phyloP scores from a whole-genome alignment of 37 sponge, comb jelly and placozoan genomes.

The Chondrosia reniformis region DNA sequence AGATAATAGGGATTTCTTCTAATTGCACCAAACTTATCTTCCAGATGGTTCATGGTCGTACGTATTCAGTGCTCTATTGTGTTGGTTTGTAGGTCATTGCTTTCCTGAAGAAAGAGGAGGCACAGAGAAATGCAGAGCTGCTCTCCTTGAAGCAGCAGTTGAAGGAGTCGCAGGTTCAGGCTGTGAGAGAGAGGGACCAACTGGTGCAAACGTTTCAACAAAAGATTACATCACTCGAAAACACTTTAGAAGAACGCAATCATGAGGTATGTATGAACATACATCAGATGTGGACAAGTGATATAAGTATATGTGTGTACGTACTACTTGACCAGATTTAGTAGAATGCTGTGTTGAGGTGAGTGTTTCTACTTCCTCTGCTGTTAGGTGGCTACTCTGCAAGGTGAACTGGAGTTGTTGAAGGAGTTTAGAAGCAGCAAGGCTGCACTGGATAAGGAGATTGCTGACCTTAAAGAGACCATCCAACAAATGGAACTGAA shows the following conservation, averaged over 20 bases:
- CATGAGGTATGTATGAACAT: slow-evolving; percentile 38
- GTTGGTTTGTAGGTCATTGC: too few relatives aligned
- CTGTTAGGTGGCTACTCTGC: slow-evolving; percentile 54
- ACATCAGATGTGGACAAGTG: background rate
- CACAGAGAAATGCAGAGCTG: slow-evolving; percentile 57
- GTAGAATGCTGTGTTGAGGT: too few relatives aligned
- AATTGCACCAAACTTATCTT: too few relatives aligned
- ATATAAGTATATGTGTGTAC: too few relatives aligned
- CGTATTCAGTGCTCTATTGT: too few relatives aligned
- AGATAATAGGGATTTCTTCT: too few relatives aligned
- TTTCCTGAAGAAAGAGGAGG: slow-evolving; percentile 78
- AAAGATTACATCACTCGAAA: slow-evolving; percentile 35
- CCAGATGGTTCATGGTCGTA: too few relatives aligned
- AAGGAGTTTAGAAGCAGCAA: slow-evolving; percentile 76
- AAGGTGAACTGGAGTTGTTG: slow-evolving; percentile 79
- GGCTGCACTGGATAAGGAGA: slow-evolving; percentile 74
- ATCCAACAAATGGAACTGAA: slow-evolving; percentile 32
- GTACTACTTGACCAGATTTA: too few relatives aligned
- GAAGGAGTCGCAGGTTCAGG: slow-evolving; percentile 57
- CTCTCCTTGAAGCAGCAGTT: slow-evolving; percentile 45
- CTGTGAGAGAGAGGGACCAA: slow-evolving; percentile 55
- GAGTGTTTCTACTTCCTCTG: background rate
- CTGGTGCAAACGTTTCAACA: slow-evolving; percentile 18
- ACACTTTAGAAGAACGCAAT: slow-evolving; percentile 20
- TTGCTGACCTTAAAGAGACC: slow-evolving; percentile 50